Evolutionary conservation across 2,113 vertebrate genomes (phyloP).

Genomic region (Lophius piscatorius): DNA sequence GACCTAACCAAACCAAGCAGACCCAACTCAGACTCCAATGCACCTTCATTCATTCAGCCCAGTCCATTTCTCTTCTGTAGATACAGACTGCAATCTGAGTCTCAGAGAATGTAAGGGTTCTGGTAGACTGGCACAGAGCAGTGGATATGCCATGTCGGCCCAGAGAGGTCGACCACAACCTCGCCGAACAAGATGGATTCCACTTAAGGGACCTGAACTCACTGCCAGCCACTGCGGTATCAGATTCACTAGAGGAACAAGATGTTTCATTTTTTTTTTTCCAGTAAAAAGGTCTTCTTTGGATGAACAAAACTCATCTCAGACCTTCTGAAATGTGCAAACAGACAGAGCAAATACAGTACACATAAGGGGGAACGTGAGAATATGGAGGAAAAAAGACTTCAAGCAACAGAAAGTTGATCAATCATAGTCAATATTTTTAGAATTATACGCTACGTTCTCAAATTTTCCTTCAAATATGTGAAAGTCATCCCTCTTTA

Average conservation of each 20-base stretch:
- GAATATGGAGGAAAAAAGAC: no score
- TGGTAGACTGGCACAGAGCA: slow-evolving; percentile 9
- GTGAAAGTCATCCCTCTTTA: slow-evolving; percentile 54
- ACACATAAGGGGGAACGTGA: no score
- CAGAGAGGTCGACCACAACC: not conserved
- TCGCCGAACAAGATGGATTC: slow-evolving; percentile 9
- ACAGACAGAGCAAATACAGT: slow-evolving; percentile 28
- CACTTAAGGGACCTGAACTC: slow-evolving; percentile 49
- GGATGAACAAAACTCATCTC: slow-evolving; percentile 20
- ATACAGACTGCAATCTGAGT: slow-evolving; percentile 52
- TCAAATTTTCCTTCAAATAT: slow-evolving; percentile 36
- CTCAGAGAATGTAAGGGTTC: slow-evolving; percentile 15
- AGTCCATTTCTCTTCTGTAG: slow-evolving; percentile 63
- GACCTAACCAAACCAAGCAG: slow-evolving; percentile 19
- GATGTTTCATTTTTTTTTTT: slow-evolving; percentile 25
- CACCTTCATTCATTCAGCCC: slow-evolving; percentile 35
- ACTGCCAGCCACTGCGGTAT: slow-evolving; percentile 67
- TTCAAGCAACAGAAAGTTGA: slow-evolving; percentile 16
- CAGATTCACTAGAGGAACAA: slow-evolving; percentile 37
- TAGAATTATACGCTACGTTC: slow-evolving; percentile 27
- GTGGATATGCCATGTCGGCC: slow-evolving; percentile 2
- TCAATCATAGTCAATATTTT: slow-evolving; percentile 48
- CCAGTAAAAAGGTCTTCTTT: slow-evolving; percentile 17
- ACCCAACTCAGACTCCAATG: slow-evolving; percentile 18
- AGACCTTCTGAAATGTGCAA: slow-evolving; percentile 38